phyloP scores from a whole-genome alignment of 2,113 vertebrate genomes.

The Ascaphus truei region DNA sequence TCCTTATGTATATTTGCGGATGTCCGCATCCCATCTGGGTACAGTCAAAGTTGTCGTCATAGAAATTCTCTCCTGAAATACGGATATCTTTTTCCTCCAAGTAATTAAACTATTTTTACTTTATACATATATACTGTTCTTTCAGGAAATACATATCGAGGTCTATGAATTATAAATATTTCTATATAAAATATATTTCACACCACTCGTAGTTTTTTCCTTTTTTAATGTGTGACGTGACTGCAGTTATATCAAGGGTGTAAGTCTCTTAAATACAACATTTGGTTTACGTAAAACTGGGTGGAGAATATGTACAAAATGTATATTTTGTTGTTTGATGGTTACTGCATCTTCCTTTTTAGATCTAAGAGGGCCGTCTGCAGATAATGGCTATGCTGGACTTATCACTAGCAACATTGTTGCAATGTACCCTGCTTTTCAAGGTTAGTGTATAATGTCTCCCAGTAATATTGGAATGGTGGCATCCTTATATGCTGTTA shows the following conservation, averaged over 20 bases:
- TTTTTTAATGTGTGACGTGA: too few species aligned
- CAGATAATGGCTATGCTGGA: slow-evolving; percentile 53
- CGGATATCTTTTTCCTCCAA: slow-evolving; percentile 59
- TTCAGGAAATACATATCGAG: too few species aligned
- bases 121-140: background rate
- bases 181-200: too few species aligned
- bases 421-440: slow-evolving; percentile 73
- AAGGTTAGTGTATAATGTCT: slow-evolving; percentile 65
- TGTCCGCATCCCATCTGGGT: slow-evolving; percentile 50
- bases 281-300: too few species aligned
- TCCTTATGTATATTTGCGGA: slow-evolving; percentile 61
- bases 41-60: slow-evolving; percentile 61
- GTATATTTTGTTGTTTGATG: too few species aligned
- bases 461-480: too few species aligned
- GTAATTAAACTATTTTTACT: slow-evolving; percentile 42
- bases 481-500: too few species aligned
- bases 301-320: too few species aligned
- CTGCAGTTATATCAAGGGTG: too few species aligned
- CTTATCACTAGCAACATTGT: slow-evolving; percentile 64
- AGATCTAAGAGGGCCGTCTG: slow-evolving; percentile 52
- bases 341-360: slow-evolving; percentile 32
- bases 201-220: too few species aligned
- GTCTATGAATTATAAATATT: too few species aligned
- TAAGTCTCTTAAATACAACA: too few species aligned
- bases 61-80: slow-evolving; percentile 52